Conservation (phyloP, 2,113 vertebrate genomes). For the Meriones unguiculatus region DNA sequence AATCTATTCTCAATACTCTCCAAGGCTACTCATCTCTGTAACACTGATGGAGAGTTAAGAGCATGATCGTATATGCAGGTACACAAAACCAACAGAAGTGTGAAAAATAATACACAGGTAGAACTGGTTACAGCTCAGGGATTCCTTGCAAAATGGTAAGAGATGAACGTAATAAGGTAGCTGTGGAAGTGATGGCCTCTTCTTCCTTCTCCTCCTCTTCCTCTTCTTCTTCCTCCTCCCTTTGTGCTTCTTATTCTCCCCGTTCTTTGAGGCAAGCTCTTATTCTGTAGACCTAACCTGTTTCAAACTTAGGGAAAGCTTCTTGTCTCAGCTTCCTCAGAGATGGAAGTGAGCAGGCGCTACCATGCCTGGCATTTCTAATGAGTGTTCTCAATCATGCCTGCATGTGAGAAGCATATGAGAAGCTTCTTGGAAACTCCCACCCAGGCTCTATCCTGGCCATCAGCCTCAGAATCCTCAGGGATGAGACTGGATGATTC, state of each 20-base stretch:
- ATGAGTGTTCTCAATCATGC: not conserved
- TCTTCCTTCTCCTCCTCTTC: too few relatives aligned
- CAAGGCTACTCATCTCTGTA: not conserved
- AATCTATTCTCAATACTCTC: not conserved
- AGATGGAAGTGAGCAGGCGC: not conserved
- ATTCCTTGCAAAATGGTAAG: not conserved
- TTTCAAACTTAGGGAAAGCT: not conserved
- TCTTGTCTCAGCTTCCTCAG: not conserved
- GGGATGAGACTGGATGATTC: not conserved
- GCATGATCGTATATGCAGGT: not conserved
- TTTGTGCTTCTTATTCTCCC: not conserved
- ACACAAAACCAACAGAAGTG: not conserved
- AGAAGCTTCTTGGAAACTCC: not conserved
- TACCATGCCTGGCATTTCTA: not conserved
- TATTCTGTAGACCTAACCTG: not conserved
- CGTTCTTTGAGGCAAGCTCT: not conserved
- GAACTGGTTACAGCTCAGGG: not conserved
- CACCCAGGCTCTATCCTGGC: not conserved
- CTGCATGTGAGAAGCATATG: not conserved
- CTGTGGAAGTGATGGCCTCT: not conserved
- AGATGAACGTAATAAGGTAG: not conserved
- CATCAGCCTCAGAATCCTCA: not conserved
- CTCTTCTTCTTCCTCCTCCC: not conserved
- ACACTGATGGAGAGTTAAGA: not conserved
- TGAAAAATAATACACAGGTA: not conserved